A percentile compares a stretch with the other conserved stretches of the same genome.
Evolutionary conservation across 2,797 vertebrate genomes (phyloP).

Genomic region (Halcyon chelicuti): DNA sequence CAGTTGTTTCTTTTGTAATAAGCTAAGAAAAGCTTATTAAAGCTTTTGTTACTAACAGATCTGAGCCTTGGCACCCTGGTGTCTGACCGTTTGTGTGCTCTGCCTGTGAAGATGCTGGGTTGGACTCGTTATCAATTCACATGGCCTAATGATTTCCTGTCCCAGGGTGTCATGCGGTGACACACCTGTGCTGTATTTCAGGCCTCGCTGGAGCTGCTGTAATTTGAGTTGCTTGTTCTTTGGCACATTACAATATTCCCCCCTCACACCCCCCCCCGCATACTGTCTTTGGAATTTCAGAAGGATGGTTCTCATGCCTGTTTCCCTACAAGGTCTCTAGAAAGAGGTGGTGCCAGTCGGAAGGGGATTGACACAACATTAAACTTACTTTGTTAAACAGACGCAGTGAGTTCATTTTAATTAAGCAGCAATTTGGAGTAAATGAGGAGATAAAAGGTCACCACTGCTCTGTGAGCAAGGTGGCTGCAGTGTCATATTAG

Average conservation of each 20-base stretch:
- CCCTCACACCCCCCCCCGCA: neutral
- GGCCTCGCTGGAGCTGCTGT: neutral
- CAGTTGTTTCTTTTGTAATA: neutral
- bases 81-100: conserved; percentile 45
- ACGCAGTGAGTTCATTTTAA: neutral
- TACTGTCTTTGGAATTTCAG: neutral
- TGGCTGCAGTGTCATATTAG: neutral
- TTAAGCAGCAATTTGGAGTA: conserved; percentile 34
- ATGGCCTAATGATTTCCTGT: conserved; percentile 37
- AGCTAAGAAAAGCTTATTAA: neutral
- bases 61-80: neutral
- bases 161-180: neutral
- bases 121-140: neutral
- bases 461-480: neutral
- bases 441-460: conserved; percentile 23
- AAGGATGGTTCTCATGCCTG: fast-evolving
- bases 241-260: neutral
- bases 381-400: conserved; percentile 1
- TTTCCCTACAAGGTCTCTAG: neutral
- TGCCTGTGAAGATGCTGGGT: neutral
- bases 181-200: conserved; percentile 40
- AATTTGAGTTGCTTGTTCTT: neutral
- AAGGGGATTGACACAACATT: neutral
- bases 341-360: neutral
- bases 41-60: neutral